phyloP scores from a whole-genome alignment of 2,888 invertebrate species.

The Cyrtodaria siliqua region DNA sequence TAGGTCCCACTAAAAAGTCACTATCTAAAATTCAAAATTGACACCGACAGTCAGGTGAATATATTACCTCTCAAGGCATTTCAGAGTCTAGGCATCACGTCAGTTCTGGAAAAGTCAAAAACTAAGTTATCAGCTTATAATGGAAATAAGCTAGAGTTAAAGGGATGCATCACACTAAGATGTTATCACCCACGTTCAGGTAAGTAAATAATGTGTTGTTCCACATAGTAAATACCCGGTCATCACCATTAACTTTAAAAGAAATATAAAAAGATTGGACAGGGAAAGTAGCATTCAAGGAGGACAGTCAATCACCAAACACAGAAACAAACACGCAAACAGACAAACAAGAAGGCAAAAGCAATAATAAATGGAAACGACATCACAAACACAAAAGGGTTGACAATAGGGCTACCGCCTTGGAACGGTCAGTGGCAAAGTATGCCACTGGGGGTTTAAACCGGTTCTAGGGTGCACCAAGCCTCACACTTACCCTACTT shows the following conservation, averaged over 20 bases:
- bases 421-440: no score
- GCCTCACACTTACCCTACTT: no score
- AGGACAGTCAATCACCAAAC: no score
- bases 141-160: not conserved
- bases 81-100: not conserved
- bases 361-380: no score
- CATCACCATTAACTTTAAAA: conserved; percentile 31
- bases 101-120: not conserved
- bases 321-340: no score
- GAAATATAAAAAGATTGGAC: no score
- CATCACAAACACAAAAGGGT: no score
- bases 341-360: no score
- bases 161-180: not conserved
- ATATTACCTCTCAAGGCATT: conserved; percentile 12
- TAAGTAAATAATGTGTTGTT: not conserved
- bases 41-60: conserved; percentile 14
- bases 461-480: no score
- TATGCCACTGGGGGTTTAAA: no score
- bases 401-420: no score
- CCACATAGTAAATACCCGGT: conserved; percentile 18
- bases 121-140: not conserved
- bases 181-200: not conserved
- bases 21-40: conserved; percentile 8
- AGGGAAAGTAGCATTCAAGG: no score
- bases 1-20: not conserved